A percentile compares a stretch with the other conserved stretches of the same genome.
phyloP scores from a whole-genome alignment of 2,113 vertebrate genomes.

The Malurus melanocephalus region DNA sequence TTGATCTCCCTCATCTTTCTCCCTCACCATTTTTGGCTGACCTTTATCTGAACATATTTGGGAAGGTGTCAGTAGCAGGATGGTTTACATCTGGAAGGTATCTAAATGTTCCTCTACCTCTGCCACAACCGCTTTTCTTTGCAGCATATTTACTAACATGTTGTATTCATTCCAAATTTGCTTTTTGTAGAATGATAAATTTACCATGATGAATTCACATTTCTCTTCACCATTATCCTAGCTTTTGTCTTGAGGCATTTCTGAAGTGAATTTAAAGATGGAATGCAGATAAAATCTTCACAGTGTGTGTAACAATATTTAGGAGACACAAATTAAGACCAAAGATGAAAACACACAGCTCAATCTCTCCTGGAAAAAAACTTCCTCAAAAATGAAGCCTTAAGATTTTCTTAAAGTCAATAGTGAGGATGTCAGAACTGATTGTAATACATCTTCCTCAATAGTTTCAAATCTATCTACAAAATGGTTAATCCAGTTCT shows the following conservation, averaged over 20 bases:
- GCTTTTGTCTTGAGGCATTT: not conserved
- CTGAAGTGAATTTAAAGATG: not conserved
- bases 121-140: not conserved
- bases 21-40: not conserved
- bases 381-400: not conserved
- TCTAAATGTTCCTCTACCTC: not conserved
- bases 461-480: not conserved
- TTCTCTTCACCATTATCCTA: not conserved
- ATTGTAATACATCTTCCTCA: not conserved
- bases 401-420: not conserved
- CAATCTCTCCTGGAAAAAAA: not conserved
- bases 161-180: not conserved
- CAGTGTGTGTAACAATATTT: not conserved
- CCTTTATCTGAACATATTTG: not conserved
- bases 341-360: not conserved
- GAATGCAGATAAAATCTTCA: not conserved
- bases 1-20: not conserved
- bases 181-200: not conserved
- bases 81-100: not conserved
- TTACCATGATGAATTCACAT: rapidly evolving
- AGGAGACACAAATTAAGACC: not conserved
- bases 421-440: not conserved
- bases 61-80: not conserved
- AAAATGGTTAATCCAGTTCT: not conserved
- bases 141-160: not conserved